Evolutionary conservation across 2,113 vertebrate genomes (phyloP).

Genomic region (Gambusia affinis): DNA sequence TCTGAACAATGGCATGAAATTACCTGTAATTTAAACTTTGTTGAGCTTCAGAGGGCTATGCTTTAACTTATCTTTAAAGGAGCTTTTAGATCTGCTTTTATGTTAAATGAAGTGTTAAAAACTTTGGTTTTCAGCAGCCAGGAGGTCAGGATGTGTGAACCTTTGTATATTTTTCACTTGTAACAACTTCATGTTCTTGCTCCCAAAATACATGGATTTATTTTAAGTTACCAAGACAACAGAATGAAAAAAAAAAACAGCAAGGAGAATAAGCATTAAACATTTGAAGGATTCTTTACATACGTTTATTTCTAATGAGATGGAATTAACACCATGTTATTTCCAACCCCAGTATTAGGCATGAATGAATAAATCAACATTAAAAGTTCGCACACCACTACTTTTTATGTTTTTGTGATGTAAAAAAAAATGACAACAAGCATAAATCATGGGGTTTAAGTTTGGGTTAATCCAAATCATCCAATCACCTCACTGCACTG

Average conservation of each 20-base stretch:
- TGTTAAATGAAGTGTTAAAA: slow-evolving; percentile 62
- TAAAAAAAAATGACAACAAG: not conserved
- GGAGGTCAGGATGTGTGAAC: slow-evolving; percentile 20
- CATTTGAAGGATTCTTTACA: too few species aligned
- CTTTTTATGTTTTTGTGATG: not conserved
- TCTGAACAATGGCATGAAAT: slow-evolving; percentile 46
- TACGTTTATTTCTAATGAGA: too few species aligned
- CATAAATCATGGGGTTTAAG: not conserved
- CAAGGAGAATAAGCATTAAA: too few species aligned
- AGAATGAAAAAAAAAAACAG: not conserved
- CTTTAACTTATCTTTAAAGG: slow-evolving; percentile 39
- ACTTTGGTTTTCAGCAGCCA: slow-evolving; percentile 12
- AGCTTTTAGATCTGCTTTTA: slow-evolving; percentile 48
- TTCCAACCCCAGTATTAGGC: too few species aligned
- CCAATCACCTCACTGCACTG: too few species aligned
- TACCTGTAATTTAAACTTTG: slow-evolving; percentile 31
- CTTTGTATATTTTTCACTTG: slow-evolving; percentile 10
- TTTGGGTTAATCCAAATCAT: too few species aligned
- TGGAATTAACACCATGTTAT: too few species aligned
- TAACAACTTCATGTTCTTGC: not conserved
- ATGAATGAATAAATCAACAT: too few species aligned
- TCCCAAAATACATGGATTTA: not conserved
- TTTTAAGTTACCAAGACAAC: not conserved
- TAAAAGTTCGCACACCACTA: not conserved
- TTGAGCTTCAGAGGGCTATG: slow-evolving; percentile 32